Evolutionary conservation across 2,113 vertebrate genomes (phyloP).

Genomic region (Aegypius monachus): DNA sequence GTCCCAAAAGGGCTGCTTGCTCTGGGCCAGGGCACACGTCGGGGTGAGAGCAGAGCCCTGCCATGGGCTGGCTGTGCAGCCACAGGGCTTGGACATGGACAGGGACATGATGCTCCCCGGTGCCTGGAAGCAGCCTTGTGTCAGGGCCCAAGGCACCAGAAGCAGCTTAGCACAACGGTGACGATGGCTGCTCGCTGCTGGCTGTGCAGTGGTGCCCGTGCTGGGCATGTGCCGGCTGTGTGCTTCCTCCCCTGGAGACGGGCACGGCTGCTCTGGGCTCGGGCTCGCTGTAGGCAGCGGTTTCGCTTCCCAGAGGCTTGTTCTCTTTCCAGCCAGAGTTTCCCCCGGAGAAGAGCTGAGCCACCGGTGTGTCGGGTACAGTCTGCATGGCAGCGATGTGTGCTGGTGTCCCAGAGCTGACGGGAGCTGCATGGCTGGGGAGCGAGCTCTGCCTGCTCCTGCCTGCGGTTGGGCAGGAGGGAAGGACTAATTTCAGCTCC

Average conservation of each 20-base stretch:
- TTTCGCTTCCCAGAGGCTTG: background rate
- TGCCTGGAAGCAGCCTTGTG: background rate
- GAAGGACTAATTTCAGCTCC: background rate
- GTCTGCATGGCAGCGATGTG: fast-evolving
- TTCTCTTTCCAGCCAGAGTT: background rate
- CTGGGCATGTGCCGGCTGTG: fast-evolving
- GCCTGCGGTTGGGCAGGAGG: background rate
- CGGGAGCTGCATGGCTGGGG: background rate
- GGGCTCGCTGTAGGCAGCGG: fast-evolving
- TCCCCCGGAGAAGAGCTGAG: background rate
- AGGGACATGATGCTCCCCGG: fast-evolving
- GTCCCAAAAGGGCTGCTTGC: background rate
- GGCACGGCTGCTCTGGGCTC: background rate
- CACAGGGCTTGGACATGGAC: background rate
- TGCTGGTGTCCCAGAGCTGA: background rate
- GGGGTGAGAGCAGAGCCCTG: background rate
- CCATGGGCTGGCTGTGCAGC: background rate
- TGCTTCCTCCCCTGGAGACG: background rate
- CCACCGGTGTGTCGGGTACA: fast-evolving
- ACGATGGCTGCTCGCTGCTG: background rate
- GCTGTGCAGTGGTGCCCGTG: background rate
- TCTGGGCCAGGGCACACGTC: fast-evolving
- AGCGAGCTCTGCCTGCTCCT: background rate
- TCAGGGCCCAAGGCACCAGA: background rate
- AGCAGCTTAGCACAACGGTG: background rate